Evolutionary conservation across 2,888 invertebrate species (phyloP).

Genomic region (Macaria liturata): DNA sequence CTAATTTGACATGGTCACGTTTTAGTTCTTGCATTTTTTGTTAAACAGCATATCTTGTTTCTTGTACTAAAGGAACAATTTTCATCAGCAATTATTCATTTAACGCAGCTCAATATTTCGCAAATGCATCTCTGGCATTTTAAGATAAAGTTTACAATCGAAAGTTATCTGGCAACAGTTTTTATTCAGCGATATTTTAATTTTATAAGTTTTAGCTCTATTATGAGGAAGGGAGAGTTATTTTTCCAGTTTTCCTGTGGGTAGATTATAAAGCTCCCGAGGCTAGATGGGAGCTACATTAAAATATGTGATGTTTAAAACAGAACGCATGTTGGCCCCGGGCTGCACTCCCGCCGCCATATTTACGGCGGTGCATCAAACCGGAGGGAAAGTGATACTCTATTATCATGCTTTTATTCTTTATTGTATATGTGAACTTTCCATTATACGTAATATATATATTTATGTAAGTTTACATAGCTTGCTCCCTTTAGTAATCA

Average conservation of each 20-base stretch:
- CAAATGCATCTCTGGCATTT: slow-evolving; percentile 1
- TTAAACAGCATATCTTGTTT: slow-evolving; percentile 5
- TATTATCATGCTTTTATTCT: slow-evolving; percentile 2
- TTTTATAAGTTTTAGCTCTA: slow-evolving; percentile 2
- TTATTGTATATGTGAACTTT: no score
- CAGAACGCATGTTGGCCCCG: slow-evolving; percentile 50
- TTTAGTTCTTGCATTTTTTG: slow-evolving; percentile 2
- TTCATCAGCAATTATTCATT: slow-evolving; percentile 8
- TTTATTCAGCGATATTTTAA: background rate
- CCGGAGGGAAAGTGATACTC: slow-evolving; percentile 12
- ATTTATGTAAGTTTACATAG: no score
- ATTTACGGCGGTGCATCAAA: slow-evolving; percentile 19
- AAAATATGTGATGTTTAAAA: slow-evolving; percentile 56
- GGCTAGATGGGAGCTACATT: slow-evolving; percentile 43
- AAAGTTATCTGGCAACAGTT: slow-evolving; percentile 5
- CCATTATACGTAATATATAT: no score
- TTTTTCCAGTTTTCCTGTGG: slow-evolving; percentile 11
- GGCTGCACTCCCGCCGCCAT: slow-evolving; percentile 25
- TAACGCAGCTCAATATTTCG: no score
- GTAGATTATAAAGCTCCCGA: slow-evolving; percentile 35
- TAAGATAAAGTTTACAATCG: slow-evolving; percentile 4
- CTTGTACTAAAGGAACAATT: background rate
- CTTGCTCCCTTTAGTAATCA: no score
- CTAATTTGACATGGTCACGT: slow-evolving; percentile 42
- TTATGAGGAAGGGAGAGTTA: slow-evolving; percentile 7